phyloP scores from a whole-genome alignment of 2,888 invertebrate genomes.

The Eilema caniola region DNA sequence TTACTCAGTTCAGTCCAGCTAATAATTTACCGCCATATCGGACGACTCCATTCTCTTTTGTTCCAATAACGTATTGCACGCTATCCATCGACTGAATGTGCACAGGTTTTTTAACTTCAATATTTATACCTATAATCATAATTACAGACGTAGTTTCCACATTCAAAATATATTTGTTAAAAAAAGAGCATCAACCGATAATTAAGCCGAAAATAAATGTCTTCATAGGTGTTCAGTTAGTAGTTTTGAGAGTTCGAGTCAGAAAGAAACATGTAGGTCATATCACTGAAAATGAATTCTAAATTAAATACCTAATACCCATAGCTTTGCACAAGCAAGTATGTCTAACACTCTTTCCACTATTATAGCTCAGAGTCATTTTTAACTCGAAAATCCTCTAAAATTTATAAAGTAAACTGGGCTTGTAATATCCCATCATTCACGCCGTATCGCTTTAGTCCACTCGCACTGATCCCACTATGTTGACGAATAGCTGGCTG shows the following conservation, averaged over 20 bases:
- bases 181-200: too few relatives aligned
- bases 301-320: too few relatives aligned
- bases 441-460: constrained; percentile 51
- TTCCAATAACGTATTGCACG: constrained; percentile 20
- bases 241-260: too few relatives aligned
- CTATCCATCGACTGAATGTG: constrained; percentile 10
- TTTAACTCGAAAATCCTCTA: constrained; percentile 32
- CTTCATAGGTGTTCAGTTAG: too few relatives aligned
- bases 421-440: constrained; percentile 52
- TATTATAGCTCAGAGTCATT: constrained; percentile 38
- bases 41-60: constrained; percentile 48
- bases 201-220: too few relatives aligned
- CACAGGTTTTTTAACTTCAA: constrained; percentile 1
- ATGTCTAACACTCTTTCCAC: neutral
- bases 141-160: neutral
- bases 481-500: constrained; percentile 63
- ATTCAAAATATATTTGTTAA: too few relatives aligned
- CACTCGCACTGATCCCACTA: constrained; percentile 65
- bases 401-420: constrained; percentile 32
- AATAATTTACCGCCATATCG: constrained; percentile 59
- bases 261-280: too few relatives aligned
- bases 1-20: constrained; percentile 23
- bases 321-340: neutral
- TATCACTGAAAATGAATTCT: too few relatives aligned
- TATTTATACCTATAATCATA: neutral